Conservation (phyloP, 2,113 vertebrate genomes). For the Hydropotes inermis region DNA sequence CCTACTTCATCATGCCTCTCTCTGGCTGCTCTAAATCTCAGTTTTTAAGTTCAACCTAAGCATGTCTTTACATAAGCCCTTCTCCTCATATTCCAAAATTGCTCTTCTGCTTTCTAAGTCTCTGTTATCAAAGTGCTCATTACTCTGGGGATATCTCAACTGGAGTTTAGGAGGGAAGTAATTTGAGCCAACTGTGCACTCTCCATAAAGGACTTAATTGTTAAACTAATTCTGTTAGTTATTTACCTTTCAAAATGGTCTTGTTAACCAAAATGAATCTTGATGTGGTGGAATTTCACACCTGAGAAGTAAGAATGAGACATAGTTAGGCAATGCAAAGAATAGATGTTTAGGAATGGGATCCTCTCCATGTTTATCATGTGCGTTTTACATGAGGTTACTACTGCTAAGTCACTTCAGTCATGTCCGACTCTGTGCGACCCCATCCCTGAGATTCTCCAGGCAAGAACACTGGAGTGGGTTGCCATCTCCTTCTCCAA, state of each 20-base stretch:
- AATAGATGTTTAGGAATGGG: not conserved
- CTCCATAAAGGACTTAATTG: conserved; percentile 65
- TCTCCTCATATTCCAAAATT: not conserved
- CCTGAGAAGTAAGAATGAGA: conserved; percentile 30
- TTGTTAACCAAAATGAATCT: conserved; percentile 68
- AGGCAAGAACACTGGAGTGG: too few species aligned
- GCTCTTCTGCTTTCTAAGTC: not conserved
- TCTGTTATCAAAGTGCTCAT: conserved; percentile 29
- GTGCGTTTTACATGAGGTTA: not conserved
- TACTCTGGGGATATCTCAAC: conserved; percentile 44
- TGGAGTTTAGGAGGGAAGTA: conserved; percentile 47
- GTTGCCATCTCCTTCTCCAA: too few species aligned
- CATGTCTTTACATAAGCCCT: not conserved
- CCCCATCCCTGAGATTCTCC: too few species aligned
- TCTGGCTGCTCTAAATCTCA: not conserved
- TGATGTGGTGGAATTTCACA: conserved; percentile 61
- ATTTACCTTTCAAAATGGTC: conserved; percentile 68
- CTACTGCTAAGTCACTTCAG: too few species aligned
- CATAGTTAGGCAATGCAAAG: not conserved
- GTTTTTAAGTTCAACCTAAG: not conserved
- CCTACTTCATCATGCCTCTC: not conserved
- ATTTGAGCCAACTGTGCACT: conserved; percentile 50
- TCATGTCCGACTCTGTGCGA: too few species aligned
- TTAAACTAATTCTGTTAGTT: conserved; percentile 64
- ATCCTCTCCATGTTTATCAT: not conserved